Conservation (phyloP, 2,888 invertebrate species). For the Aproaerema taeniolella region DNA sequence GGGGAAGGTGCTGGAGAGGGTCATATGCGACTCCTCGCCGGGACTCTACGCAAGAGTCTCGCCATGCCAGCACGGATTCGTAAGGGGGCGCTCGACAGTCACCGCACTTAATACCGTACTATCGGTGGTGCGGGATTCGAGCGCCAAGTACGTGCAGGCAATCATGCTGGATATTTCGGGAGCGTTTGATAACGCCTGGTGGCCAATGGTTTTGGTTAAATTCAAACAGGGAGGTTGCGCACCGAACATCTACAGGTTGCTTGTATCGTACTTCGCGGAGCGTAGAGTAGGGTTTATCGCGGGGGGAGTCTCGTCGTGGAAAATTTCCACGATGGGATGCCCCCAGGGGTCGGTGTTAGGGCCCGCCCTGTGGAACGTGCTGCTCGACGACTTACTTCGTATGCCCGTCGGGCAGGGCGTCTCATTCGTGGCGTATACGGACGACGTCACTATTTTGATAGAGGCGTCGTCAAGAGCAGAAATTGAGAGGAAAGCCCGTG, state of each 20-base stretch:
- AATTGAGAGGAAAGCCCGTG: conserved; percentile 1
- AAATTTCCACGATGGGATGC: conserved; percentile 18
- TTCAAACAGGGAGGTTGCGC: conserved; percentile 1
- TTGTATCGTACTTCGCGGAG: background rate
- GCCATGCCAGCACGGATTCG: conserved; percentile 25
- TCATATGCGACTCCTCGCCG: conserved; percentile 6
- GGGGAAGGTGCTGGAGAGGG: conserved; percentile 15
- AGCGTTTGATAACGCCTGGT: conserved; percentile 31
- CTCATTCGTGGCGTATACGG: conserved; percentile 22
- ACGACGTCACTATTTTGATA: conserved; percentile 26
- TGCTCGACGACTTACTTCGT: conserved; percentile 22
- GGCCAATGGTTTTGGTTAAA: conserved; percentile 21
- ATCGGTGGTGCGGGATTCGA: background rate
- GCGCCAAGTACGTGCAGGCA: conserved; percentile 19
- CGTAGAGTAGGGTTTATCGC: background rate
- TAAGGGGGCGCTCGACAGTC: conserved; percentile 17
- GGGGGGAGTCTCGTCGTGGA: conserved; percentile 8
- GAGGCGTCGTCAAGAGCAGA: background rate
- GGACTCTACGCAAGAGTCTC: conserved; percentile 7
- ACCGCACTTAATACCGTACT: conserved; percentile 16
- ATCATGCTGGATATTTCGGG: conserved; percentile 30
- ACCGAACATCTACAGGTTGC: conserved; percentile 1
- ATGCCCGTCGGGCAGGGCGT: conserved; percentile 20
- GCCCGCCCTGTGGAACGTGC: conserved; percentile 13
- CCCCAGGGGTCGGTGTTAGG: conserved; percentile 19